These are phyloP conservation scores for Brachionus rubens DNA, from an alignment of 1,140 invertebrate genomes.

Conservation along the genomic window DNA sequence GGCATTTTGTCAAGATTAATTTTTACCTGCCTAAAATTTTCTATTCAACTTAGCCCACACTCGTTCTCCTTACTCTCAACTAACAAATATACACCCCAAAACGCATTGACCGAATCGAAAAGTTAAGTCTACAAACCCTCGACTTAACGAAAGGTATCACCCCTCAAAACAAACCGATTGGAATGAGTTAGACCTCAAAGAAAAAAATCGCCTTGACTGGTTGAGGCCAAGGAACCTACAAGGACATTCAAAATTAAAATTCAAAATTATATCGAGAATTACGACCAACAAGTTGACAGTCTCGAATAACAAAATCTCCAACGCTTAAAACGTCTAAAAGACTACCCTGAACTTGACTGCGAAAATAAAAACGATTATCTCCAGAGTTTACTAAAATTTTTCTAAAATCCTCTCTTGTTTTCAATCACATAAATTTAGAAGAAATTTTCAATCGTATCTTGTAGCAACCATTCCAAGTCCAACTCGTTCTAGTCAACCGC, in stretches of 20 bases:
- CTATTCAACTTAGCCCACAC: too few relatives aligned
- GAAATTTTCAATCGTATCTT: conserved; percentile 35
- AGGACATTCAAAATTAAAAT: conserved; percentile 15
- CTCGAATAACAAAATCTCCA: background rate
- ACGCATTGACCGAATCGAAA: background rate
- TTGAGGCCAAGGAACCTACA: background rate
- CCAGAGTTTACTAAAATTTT: too few relatives aligned
- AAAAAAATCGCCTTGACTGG: conserved; percentile 6
- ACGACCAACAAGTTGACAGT: conserved; percentile 4
- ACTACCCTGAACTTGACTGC: background rate
- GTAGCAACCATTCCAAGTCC: conserved; percentile 8
- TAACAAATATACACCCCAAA: too few relatives aligned
- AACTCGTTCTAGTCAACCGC: background rate
- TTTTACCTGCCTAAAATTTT: too few relatives aligned
- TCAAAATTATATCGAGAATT: background rate
- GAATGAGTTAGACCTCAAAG: background rate
- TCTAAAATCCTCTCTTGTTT: too few relatives aligned
- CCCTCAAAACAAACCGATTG: conserved; percentile 33
- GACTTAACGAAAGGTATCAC: background rate
- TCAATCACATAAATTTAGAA: conserved; percentile 21
- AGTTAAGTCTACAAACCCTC: background rate
- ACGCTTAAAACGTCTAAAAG: background rate
- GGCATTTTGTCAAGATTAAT: too few relatives aligned
- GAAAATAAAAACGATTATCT: too few relatives aligned
- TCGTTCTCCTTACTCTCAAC: too few relatives aligned